Conservation (phyloP, 2,888 invertebrate genomes). For the Sphaeridia pumilis region DNA sequence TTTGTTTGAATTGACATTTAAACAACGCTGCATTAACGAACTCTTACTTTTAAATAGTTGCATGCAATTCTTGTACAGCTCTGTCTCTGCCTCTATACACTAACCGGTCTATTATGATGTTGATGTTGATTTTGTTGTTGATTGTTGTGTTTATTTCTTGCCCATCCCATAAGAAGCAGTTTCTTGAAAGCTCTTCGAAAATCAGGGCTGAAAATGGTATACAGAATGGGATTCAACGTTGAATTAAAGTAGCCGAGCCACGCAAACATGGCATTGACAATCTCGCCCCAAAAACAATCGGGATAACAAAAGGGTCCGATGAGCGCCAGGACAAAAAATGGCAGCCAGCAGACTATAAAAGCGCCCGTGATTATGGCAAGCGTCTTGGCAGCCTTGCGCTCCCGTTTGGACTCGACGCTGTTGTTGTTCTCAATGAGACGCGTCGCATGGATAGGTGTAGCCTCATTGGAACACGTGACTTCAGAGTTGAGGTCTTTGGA, state of each 20-base stretch:
- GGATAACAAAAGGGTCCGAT: slow-evolving; percentile 63
- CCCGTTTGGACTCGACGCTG: slow-evolving; percentile 78
- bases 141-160: slow-evolving; percentile 27
- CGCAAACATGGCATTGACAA: slow-evolving; percentile 62
- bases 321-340: slow-evolving; percentile 81
- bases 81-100: too few relatives aligned
- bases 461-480: slow-evolving; percentile 15
- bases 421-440: slow-evolving; percentile 10
- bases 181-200: slow-evolving; percentile 81
- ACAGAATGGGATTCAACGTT: slow-evolving; percentile 62
- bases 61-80: too few relatives aligned
- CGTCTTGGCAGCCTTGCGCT: slow-evolving; percentile 88
- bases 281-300: slow-evolving; percentile 50
- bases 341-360: slow-evolving; percentile 47
- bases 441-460: slow-evolving; percentile 15
- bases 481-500: background rate
- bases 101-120: too few relatives aligned
- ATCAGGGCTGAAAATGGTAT: slow-evolving; percentile 72
- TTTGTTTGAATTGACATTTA: too few relatives aligned
- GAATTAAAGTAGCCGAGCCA: slow-evolving; percentile 91
- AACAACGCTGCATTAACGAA: too few relatives aligned
- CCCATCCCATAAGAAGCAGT: slow-evolving; percentile 55
- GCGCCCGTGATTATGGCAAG: slow-evolving; percentile 87
- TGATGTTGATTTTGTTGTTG: too few relatives aligned
- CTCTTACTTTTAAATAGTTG: too few relatives aligned